These are phyloP conservation scores for Caenorhabditis macrosperma DNA, from an alignment of 2,888 invertebrate genomes.

Conservation along the genomic window DNA sequence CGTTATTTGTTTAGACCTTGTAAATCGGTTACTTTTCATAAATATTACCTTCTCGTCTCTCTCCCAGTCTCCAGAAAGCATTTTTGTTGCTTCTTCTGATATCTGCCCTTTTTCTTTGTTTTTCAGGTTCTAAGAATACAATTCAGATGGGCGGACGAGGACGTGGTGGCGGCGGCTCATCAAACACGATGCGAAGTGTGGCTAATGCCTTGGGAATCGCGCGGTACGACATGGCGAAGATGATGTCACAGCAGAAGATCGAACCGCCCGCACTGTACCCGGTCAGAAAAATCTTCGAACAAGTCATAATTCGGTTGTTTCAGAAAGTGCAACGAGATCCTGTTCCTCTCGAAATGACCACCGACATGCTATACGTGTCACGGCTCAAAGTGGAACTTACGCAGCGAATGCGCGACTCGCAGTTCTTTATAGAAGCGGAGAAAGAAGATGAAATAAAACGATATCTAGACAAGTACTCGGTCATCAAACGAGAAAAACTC, in stretches of 20 bases:
- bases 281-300: too few relatives aligned
- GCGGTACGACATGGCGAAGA: slow-evolving; percentile 72
- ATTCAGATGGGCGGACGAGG: slow-evolving; percentile 60
- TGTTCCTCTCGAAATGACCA: slow-evolving; percentile 66
- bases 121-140: not conserved
- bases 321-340: slow-evolving; percentile 67
- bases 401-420: slow-evolving; percentile 71
- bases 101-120: not conserved
- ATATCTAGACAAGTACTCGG: slow-evolving; percentile 76
- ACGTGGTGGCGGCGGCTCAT: slow-evolving; percentile 60
- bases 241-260: slow-evolving; percentile 61
- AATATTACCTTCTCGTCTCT: not conserved
- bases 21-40: slow-evolving; percentile 11
- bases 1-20: slow-evolving; percentile 29
- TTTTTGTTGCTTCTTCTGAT: slow-evolving; percentile 4
- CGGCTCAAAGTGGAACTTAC: slow-evolving; percentile 68
- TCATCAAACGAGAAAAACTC: slow-evolving; percentile 62
- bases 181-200: slow-evolving; percentile 67
- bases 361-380: slow-evolving; percentile 71
- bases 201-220: slow-evolving; percentile 76
- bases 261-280: slow-evolving; percentile 76
- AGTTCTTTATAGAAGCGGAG: slow-evolving; percentile 69
- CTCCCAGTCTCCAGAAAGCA: not conserved
- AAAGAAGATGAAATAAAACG: slow-evolving; percentile 73
- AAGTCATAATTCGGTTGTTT: too few relatives aligned